Percentiles rank a stretch among this genome's conserved stretches.
Evolutionary conservation across 2,113 vertebrate species (phyloP).

Genomic region (Pristiophorus japonicus): DNA sequence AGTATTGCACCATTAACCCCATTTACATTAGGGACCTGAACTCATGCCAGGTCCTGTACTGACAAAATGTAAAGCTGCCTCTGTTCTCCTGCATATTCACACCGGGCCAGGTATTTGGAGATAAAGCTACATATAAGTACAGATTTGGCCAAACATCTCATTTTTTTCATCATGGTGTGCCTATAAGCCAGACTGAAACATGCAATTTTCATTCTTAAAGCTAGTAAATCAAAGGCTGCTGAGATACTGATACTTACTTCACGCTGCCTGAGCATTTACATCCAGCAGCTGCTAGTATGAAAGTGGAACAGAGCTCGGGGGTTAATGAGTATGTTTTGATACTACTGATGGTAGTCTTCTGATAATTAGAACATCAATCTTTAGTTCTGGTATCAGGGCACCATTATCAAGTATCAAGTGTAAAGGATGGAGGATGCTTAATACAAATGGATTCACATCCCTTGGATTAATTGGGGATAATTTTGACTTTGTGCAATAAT

Average conservation of each 20-base stretch:
- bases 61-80: neutral
- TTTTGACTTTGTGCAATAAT: neutral
- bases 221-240: too few relatives aligned
- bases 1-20: slow-evolving; percentile 12
- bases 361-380: neutral
- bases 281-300: neutral
- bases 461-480: neutral
- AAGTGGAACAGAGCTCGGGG: neutral
- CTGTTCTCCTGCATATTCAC: neutral
- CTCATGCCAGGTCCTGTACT: slow-evolving; percentile 9
- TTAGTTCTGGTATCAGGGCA: neutral
- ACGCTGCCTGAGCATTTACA: neutral
- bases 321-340: neutral
- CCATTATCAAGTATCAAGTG: neutral
- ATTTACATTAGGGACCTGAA: slow-evolving; percentile 9
- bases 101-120: neutral
- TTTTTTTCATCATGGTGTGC: neutral
- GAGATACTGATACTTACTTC: neutral
- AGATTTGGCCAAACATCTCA: neutral
- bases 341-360: neutral
- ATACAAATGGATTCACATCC: neutral
- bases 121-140: neutral
- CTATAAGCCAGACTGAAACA: neutral
- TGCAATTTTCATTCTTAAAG: neutral
- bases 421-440: neutral